phyloP scores from a whole-genome alignment of 1,140 invertebrate genomes.

The Heliconius himera region DNA sequence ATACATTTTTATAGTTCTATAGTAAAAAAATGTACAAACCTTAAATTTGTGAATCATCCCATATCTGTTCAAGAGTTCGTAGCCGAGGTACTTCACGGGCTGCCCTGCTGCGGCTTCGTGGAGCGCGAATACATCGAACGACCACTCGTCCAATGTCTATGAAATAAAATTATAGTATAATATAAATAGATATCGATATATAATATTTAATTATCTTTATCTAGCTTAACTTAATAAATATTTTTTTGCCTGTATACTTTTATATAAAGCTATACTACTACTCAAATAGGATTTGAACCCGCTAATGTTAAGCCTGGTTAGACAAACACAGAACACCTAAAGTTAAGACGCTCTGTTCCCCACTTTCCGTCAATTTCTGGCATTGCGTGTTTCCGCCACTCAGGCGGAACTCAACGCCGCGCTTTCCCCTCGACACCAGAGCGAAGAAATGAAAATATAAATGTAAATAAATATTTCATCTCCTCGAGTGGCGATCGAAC shows the following conservation, averaged over 20 bases:
- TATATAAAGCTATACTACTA: too few relatives aligned
- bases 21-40: slow-evolving; percentile 71
- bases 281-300: too few relatives aligned
- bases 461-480: too few relatives aligned
- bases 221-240: too few relatives aligned
- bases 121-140: slow-evolving; percentile 96
- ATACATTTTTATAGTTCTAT: too few relatives aligned
- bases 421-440: neutral
- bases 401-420: neutral
- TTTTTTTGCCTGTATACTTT: too few relatives aligned
- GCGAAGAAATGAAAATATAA: neutral
- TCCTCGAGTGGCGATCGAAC: neutral
- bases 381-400: too few relatives aligned
- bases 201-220: too few relatives aligned
- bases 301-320: too few relatives aligned
- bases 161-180: slow-evolving; percentile 28
- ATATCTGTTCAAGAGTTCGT: slow-evolving; percentile 97
- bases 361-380: too few relatives aligned
- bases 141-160: slow-evolving; percentile 96
- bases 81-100: slow-evolving; percentile 95
- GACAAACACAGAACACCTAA: neutral
- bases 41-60: slow-evolving; percentile 98
- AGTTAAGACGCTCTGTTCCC: neutral
- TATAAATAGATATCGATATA: neutral
- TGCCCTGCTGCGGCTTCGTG: slow-evolving; percentile 92